Conservation (phyloP, 35 echinoderm and acorn worm genomes). For the Holothuria glaberrima region DNA sequence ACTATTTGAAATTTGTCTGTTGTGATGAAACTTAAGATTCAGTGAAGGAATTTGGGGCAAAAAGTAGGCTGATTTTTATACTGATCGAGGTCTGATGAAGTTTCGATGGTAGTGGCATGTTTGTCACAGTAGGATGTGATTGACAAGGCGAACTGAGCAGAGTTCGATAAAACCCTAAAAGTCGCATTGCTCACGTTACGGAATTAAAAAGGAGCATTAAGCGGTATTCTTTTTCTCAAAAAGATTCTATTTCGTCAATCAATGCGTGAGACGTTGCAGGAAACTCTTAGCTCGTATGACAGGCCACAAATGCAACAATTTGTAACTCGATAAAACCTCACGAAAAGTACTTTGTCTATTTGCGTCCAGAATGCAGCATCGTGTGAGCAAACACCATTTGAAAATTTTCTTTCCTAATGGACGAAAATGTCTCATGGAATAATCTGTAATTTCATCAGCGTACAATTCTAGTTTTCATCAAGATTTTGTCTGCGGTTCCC, state of each 20-base stretch:
- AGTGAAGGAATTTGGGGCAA: too few species aligned
- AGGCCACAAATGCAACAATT: slow-evolving; percentile 37
- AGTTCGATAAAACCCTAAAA: slow-evolving; percentile 44
- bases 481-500: slow-evolving; percentile 26
- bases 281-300: slow-evolving; percentile 44
- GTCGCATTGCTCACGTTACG: slow-evolving; percentile 32
- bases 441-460: slow-evolving; percentile 53
- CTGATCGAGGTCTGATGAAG: background rate
- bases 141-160: background rate
- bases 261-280: background rate
- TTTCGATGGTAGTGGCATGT: background rate
- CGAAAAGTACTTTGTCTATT: slow-evolving; percentile 48
- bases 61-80: too few species aligned
- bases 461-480: slow-evolving; percentile 49
- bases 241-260: background rate
- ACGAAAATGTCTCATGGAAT: slow-evolving; percentile 44
- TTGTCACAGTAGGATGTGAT: background rate
- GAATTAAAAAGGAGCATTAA: slow-evolving; percentile 37
- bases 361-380: slow-evolving; percentile 28
- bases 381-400: slow-evolving; percentile 46
- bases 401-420: slow-evolving; percentile 41
- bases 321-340: slow-evolving; percentile 43
- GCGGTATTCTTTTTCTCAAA: background rate
- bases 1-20: too few species aligned
- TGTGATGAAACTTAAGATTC: too few species aligned